These are phyloP conservation scores for Machimus rusticus DNA, from an alignment of 2,888 invertebrate species.

Conservation along the genomic window DNA sequence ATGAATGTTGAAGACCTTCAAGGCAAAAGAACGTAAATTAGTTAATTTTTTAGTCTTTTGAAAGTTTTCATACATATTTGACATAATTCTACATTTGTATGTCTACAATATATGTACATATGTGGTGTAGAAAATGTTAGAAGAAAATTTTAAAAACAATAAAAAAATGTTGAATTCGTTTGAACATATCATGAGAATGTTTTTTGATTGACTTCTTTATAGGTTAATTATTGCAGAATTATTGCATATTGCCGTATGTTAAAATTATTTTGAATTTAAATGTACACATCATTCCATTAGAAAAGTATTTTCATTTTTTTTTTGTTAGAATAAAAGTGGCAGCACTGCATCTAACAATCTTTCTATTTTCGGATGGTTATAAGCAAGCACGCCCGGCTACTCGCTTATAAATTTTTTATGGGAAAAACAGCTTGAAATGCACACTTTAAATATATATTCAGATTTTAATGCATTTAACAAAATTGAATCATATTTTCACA, in stretches of 20 bases:
- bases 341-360: neutral
- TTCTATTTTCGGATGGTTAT: neutral
- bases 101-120: no score
- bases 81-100: no score
- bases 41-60: no score
- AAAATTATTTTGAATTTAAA: neutral
- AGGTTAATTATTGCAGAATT: no score
- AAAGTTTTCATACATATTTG: no score
- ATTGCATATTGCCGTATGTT: neutral
- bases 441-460: neutral
- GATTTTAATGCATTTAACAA: slow-evolving; percentile 6
- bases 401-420: neutral
- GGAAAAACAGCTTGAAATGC: neutral
- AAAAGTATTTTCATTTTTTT: neutral
- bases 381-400: neutral
- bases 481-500: slow-evolving; percentile 13
- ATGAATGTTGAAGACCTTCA: neutral
- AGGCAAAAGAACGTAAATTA: no score
- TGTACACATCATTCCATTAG: no score
- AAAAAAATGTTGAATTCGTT: no score
- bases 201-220: no score
- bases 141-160: no score
- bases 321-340: neutral
- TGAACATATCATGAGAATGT: no score
- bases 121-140: no score